Base-by-base conservation (phyloP, 2,797 vertebrate species). In the Sebastes paucispinis region DNA sequence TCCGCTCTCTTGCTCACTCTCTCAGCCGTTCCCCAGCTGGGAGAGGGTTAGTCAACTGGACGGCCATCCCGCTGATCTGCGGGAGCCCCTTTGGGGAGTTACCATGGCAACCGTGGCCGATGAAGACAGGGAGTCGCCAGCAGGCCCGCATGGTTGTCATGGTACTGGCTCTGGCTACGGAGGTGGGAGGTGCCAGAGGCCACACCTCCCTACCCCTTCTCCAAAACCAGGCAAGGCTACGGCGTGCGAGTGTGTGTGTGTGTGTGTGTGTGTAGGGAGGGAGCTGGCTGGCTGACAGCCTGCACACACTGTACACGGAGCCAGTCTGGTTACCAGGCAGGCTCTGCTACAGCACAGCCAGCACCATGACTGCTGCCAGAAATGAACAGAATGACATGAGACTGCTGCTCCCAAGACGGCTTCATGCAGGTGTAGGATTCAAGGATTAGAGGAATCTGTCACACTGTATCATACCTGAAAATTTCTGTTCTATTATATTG, bases 61-160 rank as follows among this genome's bases (percentile, higher is more conserved):
- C 93, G 93, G 93, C 94, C 93, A 92, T 96, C 94, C 95, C 86
- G 93, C 94, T 94, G 94, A 95, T 95, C 93, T 92, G 91, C 79
- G 91, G 93, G 92, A 95, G 94, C 94, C 94, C 95, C 93, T 84
- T 70, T 87, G 94, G 95, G 95, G 94, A 94, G 95, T 96, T 93
- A 80, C 94, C 91, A 96, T 96, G 85, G 95, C 90, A 96, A 96
- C 95, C 86, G 84, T 83, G 93, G 94, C 95, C 88, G 91, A 93
- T 92, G 92, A 96, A 96, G 95, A 94, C 94, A 94, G 94, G 93
- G 94, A 95, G 95, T 95, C 93, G 94, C 95, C 93, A 90, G 95
- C 94, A 95, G 94, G 95, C 95, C 92, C 88, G 88, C 93, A 89
- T 89, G 93, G 96, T 96, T 96, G 95, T 95, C 95, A 96, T 95